Conservation (phyloP, 2,113 vertebrate genomes). For the Hippocampus barbouri region DNA sequence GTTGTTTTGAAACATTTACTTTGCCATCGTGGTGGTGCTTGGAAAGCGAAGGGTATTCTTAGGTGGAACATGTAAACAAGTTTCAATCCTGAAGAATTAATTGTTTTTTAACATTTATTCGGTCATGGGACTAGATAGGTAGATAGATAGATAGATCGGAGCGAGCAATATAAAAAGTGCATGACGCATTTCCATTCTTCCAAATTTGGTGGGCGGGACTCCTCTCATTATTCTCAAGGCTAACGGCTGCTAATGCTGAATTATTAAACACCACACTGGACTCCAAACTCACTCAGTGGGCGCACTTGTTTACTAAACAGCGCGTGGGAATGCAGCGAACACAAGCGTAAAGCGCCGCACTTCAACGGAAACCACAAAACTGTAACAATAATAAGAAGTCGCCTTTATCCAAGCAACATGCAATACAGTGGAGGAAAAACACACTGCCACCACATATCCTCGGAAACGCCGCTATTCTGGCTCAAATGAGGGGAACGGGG, state of each 20-base stretch:
- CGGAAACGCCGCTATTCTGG: background rate
- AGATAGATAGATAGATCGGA: background rate
- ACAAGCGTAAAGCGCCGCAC: constrained; percentile 7
- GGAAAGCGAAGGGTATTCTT: background rate
- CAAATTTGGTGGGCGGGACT: constrained; percentile 62
- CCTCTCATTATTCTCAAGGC: constrained; percentile 13
- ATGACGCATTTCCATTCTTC: constrained; percentile 61
- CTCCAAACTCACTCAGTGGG: background rate
- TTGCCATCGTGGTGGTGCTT: background rate
- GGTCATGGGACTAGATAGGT: no score
- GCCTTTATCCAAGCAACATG: background rate
- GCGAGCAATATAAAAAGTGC: constrained; percentile 11
- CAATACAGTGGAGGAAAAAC: constrained; percentile 17
- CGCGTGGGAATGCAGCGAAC: constrained; percentile 16
- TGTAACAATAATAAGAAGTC: constrained; percentile 10
- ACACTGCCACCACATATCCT: constrained; percentile 22
- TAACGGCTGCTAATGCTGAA: constrained; percentile 33
- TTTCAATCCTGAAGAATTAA: background rate
- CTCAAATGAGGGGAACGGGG: background rate
- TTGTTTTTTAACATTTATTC: background rate
- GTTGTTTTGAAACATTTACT: background rate
- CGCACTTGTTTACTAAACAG: background rate
- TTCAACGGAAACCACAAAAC: background rate
- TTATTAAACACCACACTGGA: background rate
- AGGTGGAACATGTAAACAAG: background rate